Evolutionary conservation across 2,888 invertebrate genomes (phyloP).

Genomic region (Stenodema calcarata): DNA sequence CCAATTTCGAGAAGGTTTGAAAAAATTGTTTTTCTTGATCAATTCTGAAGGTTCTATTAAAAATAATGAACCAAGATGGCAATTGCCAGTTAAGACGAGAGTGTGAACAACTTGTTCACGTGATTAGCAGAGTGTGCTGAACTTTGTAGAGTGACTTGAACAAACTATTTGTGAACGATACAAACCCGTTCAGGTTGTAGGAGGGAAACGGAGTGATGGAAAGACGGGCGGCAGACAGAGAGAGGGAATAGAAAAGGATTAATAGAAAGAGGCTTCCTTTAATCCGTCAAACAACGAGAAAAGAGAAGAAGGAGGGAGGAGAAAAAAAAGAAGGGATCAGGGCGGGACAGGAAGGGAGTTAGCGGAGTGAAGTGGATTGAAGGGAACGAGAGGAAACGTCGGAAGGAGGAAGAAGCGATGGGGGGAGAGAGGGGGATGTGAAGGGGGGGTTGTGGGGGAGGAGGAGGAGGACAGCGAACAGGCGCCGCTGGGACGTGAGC

Average conservation of each 20-base stretch:
- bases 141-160: too few species aligned
- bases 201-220: background rate
- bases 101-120: too few species aligned
- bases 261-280: background rate
- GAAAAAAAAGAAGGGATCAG: background rate
- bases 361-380: background rate
- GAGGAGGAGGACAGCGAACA: background rate
- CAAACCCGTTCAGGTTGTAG: background rate
- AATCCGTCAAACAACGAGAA: background rate
- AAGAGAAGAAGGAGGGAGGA: background rate
- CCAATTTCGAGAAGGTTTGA: too few species aligned
- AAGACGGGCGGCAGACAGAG: background rate
- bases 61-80: too few species aligned
- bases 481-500: slow-evolving; percentile 11
- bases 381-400: background rate
- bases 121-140: too few species aligned
- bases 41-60: too few species aligned
- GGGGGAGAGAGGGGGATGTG: background rate
- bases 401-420: background rate
- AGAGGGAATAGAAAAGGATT: background rate
- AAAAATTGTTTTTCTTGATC: too few species aligned
- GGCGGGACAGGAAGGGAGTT: background rate
- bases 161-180: too few species aligned
- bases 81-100: too few species aligned
- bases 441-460: background rate